These are phyloP conservation scores for Pipra filicauda DNA, from an alignment of 2,113 vertebrate species.

Conservation along the genomic window DNA sequence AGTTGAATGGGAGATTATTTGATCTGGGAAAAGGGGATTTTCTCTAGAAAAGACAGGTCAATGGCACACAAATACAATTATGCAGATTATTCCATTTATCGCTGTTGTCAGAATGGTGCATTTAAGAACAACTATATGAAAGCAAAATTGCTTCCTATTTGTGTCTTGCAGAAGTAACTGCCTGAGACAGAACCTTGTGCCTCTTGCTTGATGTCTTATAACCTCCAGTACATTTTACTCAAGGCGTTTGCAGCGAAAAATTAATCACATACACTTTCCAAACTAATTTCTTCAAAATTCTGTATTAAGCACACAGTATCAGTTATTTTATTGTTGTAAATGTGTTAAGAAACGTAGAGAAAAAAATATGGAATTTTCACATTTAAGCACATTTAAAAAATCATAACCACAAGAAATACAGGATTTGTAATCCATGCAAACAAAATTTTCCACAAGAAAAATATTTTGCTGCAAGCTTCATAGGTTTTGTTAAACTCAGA, in stretches of 20 bases:
- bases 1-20: constrained; percentile 12
- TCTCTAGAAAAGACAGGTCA: background rate
- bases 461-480: constrained; percentile 5
- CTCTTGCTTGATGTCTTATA: background rate
- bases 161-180: background rate
- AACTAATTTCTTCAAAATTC: background rate
- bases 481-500: background rate
- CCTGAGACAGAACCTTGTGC: background rate
- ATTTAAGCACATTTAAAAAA: background rate
- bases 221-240: background rate
- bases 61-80: background rate
- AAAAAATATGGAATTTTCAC: background rate
- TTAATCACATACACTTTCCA: background rate
- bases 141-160: background rate
- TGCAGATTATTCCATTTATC: background rate
- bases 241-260: background rate
- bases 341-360: background rate
- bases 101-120: background rate
- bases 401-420: background rate
- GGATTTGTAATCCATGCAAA: background rate
- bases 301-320: background rate
- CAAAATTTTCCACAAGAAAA: background rate
- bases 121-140: background rate
- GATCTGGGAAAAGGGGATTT: background rate
- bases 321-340: background rate